A percentile compares a stretch with the other conserved stretches of the same genome.
These are phyloP conservation scores for Belgica antarctica DNA, from an alignment of 2,888 invertebrate species.

Conservation along the genomic window DNA sequence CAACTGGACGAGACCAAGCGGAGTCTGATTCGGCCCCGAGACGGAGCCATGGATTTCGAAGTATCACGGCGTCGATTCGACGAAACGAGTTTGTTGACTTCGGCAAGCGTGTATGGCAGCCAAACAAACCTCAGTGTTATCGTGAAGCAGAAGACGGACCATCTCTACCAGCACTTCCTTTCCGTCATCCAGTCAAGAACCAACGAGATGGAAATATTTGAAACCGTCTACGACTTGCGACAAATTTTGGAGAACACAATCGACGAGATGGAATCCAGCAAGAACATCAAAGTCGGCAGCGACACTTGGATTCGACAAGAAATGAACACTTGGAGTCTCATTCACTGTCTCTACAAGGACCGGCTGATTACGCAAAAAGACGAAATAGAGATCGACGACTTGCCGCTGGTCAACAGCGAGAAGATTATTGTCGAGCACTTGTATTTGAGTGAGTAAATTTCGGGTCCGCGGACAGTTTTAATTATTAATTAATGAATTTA, in stretches of 20 bases:
- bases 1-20: slow-evolving; percentile 18
- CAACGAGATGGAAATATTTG: slow-evolving; percentile 47
- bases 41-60: slow-evolving; percentile 9
- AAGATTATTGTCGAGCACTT: slow-evolving; percentile 55
- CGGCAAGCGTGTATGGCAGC: slow-evolving; percentile 12
- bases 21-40: slow-evolving; percentile 17
- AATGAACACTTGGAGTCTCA: slow-evolving; percentile 82
- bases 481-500: background rate
- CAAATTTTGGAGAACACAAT: slow-evolving; percentile 46
- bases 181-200: slow-evolving; percentile 52
- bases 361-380: slow-evolving; percentile 59
- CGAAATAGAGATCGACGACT: slow-evolving; percentile 53
- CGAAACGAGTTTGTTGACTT: slow-evolving; percentile 12
- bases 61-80: background rate
- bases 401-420: slow-evolving; percentile 57
- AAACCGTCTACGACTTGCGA: slow-evolving; percentile 46
- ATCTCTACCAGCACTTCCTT: slow-evolving; percentile 52
- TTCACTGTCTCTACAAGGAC: slow-evolving; percentile 80
- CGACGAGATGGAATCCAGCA: slow-evolving; percentile 45
- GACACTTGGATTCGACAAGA: slow-evolving; percentile 72
- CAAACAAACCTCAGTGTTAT: background rate
- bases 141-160: slow-evolving; percentile 49
- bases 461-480: slow-evolving; percentile 49
- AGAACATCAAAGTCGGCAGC: slow-evolving; percentile 45
- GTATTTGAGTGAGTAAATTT: slow-evolving; percentile 55